These are phyloP conservation scores for Camponotus fellah DNA, from an alignment of 2,888 invertebrate genomes.

Conservation along the genomic window DNA sequence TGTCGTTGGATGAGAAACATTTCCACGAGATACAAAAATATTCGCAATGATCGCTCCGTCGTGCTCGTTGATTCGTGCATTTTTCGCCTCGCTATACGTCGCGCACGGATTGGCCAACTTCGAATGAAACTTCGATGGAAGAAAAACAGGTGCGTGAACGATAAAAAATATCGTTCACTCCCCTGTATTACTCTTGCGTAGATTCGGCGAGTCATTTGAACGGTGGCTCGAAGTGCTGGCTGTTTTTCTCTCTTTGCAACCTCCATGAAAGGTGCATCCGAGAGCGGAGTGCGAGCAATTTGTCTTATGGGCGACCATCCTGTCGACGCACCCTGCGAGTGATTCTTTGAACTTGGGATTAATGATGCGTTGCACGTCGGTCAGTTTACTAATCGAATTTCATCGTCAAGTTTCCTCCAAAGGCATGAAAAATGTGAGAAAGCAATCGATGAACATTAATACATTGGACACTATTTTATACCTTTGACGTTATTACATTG, in stretches of 20 bases:
- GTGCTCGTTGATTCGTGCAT: slow-evolving; percentile 23
- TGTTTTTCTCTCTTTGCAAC: slow-evolving; percentile 8
- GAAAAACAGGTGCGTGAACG: background rate
- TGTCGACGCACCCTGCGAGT: slow-evolving; percentile 40
- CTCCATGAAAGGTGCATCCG: slow-evolving; percentile 39
- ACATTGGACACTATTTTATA: slow-evolving; percentile 22
- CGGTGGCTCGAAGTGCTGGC: slow-evolving; percentile 16
- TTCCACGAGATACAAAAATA: slow-evolving; percentile 38
- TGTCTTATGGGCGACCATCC: slow-evolving; percentile 49
- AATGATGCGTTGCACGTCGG: slow-evolving; percentile 43
- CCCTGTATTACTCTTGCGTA: slow-evolving; percentile 3
- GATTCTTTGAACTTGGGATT: slow-evolving; percentile 35
- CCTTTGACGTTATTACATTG: background rate
- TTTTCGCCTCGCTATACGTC: background rate
- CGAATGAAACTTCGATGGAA: slow-evolving; percentile 16
- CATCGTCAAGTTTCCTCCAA: slow-evolving; percentile 26
- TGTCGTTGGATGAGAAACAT: slow-evolving; percentile 26
- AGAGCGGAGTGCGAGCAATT: slow-evolving; percentile 40
- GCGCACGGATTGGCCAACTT: slow-evolving; percentile 13
- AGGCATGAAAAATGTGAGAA: slow-evolving; percentile 13
- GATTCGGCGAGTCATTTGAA: slow-evolving; percentile 28
- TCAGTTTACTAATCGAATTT: slow-evolving; percentile 53
- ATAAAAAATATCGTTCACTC: slow-evolving; percentile 28
- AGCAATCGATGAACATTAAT: slow-evolving; percentile 12
- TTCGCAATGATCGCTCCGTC: slow-evolving; percentile 13